Evolutionary conservation across 2,113 vertebrate genomes (phyloP), one percentile per base, ranked within the genome.

Genomic region (Heterochromis multidens): DNA sequence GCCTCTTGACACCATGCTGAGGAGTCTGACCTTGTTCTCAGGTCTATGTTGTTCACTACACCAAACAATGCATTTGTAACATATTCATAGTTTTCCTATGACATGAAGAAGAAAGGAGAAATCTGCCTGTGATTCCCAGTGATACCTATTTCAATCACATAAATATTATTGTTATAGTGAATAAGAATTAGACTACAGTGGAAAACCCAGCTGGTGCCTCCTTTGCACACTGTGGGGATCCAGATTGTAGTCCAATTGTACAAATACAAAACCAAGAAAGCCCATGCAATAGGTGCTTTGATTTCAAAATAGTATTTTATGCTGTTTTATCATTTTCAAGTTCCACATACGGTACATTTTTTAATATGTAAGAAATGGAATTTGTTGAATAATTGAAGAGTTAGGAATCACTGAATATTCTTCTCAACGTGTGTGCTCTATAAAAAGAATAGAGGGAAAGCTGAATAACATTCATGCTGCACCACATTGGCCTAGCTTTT

Each of bases 271-370:
- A 92, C 89, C 91, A 87, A 93, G 91, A 92, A 88, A 92, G 83
- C 91, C 87, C 25, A 90, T 91, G 95, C 95, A 95, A 95, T 94
- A 95, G 93, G 91, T 92, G 93, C 92, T 95, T 95, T 95, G 94
- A 96, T 95, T 95, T 94, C 83, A 94, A 95, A 95, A 94, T 80
- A 90, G 93, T 95, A 92, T 91, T 94, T 95, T 94, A 95, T 96
- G 94, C 95, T 94, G 92, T 96, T 96, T 95, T 94, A 96, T 96
- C 95, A 90, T 93, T 92, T 89, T 86, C 86, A 91, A 92, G 94
- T 93, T 93, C 91, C 93, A 93, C 92, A 90, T 77, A 91, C 33
- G 77, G 85, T 91, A 88, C 89, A 90, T 94, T 94, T 94, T 93
- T 95, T 93, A 91, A 94, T 94, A 93, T 92, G 91, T 95, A 94